Conservation (phyloP, 2,888 invertebrate genomes). For the Drosophila robusta region DNA sequence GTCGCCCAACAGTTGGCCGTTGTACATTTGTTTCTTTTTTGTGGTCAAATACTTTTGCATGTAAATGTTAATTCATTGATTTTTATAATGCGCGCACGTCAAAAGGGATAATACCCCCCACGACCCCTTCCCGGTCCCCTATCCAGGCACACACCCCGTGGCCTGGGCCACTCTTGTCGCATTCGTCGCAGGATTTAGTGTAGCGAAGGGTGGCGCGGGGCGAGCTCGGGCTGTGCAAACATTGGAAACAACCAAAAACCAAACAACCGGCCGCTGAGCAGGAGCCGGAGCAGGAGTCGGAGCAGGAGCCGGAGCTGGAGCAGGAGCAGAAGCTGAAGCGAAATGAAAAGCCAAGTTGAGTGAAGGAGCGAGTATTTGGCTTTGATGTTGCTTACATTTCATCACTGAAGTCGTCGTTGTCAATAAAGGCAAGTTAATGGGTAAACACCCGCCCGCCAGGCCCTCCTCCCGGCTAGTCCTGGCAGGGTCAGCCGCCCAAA, state of each 20-base stretch:
- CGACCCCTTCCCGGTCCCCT: not conserved
- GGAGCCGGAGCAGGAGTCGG: not conserved
- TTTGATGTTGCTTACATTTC: constrained; percentile 80
- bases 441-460: constrained; percentile 52
- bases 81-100: constrained; percentile 74
- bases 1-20: constrained; percentile 47
- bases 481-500: constrained; percentile 12
- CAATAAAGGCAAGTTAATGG: constrained; percentile 72
- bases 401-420: constrained; percentile 73
- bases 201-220: constrained; percentile 4
- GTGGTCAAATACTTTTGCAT: constrained; percentile 78
- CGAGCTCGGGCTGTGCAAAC: constrained; percentile 34
- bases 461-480: not conserved
- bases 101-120: constrained; percentile 57
- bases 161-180: constrained; percentile 43
- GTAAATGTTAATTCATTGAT: constrained; percentile 80
- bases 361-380: constrained; percentile 61
- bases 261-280: constrained; percentile 35
- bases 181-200: constrained; percentile 49
- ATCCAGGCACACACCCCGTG: not conserved
- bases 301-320: no score
- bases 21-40: constrained; percentile 80
- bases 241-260: constrained; percentile 48
- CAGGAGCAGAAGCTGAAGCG: constrained; percentile 4
- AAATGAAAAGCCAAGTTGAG: constrained; percentile 27